Conservation (phyloP, 2,113 vertebrate species). For the Stomatorhinus ivindoensis region DNA sequence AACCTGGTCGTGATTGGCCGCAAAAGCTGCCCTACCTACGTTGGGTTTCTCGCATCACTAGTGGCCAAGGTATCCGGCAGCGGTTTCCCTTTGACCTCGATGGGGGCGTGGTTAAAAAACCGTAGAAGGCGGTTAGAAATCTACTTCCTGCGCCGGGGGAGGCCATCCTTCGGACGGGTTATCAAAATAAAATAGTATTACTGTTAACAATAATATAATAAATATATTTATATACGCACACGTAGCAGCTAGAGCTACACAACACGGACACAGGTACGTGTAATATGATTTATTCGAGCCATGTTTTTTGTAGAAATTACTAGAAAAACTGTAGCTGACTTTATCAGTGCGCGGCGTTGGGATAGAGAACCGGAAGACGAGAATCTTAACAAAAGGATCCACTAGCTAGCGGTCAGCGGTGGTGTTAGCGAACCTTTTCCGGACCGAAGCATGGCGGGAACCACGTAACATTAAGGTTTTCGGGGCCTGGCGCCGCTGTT, state of each 20-base stretch:
- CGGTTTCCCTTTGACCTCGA: background rate
- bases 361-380: background rate
- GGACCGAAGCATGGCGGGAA: background rate
- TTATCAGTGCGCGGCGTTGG: background rate
- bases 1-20: background rate
- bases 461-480: background rate
- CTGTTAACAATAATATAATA: background rate
- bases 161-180: slow-evolving; percentile 10
- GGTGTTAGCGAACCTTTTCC: background rate
- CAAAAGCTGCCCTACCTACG: background rate
- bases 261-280: slow-evolving; percentile 14
- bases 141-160: slow-evolving; percentile 27
- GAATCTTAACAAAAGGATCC: slow-evolving; percentile 17
- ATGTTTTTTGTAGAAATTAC: background rate
- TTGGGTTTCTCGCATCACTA: background rate
- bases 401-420: background rate
- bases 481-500: background rate
- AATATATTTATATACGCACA: slow-evolving; percentile 1
- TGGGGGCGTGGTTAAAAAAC: background rate
- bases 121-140: background rate
- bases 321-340: background rate
- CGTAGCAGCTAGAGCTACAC: slow-evolving; percentile 5
- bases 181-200: slow-evolving; percentile 1
- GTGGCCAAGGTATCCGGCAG: background rate
- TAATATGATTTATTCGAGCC: background rate